phyloP scores from a whole-genome alignment of 2,888 invertebrate genomes.

The Halictus quadricinctus region DNA sequence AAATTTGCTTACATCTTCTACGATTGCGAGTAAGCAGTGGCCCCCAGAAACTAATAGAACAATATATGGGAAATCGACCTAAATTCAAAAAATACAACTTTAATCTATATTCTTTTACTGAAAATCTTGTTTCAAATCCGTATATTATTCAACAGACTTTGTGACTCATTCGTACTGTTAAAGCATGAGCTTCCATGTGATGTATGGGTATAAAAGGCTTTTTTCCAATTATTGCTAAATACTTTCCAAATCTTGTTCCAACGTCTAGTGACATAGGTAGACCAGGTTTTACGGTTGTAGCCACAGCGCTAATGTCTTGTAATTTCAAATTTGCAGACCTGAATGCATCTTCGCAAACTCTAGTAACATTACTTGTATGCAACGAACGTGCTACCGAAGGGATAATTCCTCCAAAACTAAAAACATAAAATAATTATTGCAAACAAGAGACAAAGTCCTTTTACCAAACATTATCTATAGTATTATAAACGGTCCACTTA shows the following conservation, averaged over 20 bases:
- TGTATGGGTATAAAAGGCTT: slow-evolving; percentile 97
- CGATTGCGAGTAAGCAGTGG: slow-evolving; percentile 92
- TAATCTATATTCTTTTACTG: neutral
- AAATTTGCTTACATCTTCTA: slow-evolving; percentile 89
- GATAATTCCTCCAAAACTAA: slow-evolving; percentile 93
- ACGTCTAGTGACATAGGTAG: slow-evolving; percentile 90
- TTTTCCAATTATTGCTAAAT: slow-evolving; percentile 86
- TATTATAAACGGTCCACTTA: neutral
- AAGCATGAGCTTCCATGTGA: slow-evolving; percentile 99
- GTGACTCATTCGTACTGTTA: slow-evolving; percentile 91
- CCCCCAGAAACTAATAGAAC: slow-evolving; percentile 96
- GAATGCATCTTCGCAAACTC: slow-evolving; percentile 88
- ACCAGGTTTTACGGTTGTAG: slow-evolving; percentile 96
- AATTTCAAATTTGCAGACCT: slow-evolving; percentile 84
- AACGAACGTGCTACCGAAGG: slow-evolving; percentile 93
- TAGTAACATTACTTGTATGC: slow-evolving; percentile 90
- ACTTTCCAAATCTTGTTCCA: slow-evolving; percentile 92
- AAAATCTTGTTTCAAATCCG: slow-evolving; percentile 42
- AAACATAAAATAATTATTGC: slow-evolving; percentile 56
- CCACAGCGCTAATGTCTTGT: slow-evolving; percentile 92
- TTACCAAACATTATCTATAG: slow-evolving; percentile 2
- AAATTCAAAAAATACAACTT: slow-evolving; percentile 45
- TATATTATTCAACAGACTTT: slow-evolving; percentile 79
- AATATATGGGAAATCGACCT: slow-evolving; percentile 93
- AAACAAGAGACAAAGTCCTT: neutral